Base-by-base conservation (phyloP, 2,113 vertebrate species). In the western clawed frog (Xenopus tropicalis) region DNA sequence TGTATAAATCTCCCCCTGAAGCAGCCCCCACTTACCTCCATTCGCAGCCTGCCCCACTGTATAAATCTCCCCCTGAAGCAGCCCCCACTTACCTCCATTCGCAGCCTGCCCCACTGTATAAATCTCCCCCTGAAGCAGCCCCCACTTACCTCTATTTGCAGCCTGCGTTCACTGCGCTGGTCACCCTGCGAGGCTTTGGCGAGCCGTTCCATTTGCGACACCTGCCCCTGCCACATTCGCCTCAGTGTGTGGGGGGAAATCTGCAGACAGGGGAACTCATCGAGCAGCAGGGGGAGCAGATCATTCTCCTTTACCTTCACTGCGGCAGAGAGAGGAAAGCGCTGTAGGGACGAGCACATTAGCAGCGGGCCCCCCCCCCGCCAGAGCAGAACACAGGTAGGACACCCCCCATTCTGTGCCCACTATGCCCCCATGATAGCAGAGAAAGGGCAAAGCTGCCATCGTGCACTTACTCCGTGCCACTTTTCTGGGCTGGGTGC, bases 161-260 rank as follows among this genome's bases (percentile, higher is more conserved):
- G 86, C 79, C 93, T 94, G 73, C 80, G 75, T 71, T 78, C 86
- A 2, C 76, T 82, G 63, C 80, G 86, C 8, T 80, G 83, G 9
- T 81, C 82, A 62, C 82, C 79, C 51, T 79, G 71, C 0, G 84
- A 78, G 19, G 88, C 78, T 69, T 82, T 85, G 51, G 65, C 85
- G 21, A 98, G 90, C 44, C 87, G 86, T 61, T 93, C 83, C 23
- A 91, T 79, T 63, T 98, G 96, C 58, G 88, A 85, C 37, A 93
- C 85, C 88, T 98, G 97, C 83, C 88, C 90, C 78, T 86, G 90
- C 95, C 95, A 98, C 96, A 98, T 95, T 77, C 80, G 88, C 21
- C 83, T 85, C 76, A 98, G 80, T 0, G 92, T 80, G 1, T 85
- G 90, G 9, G 86, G 82, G 44, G 94, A 95, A 78, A 98, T 82